These are phyloP conservation scores for Drosophila mulleri DNA, from an alignment of 2,888 invertebrate species.

Conservation along the genomic window DNA sequence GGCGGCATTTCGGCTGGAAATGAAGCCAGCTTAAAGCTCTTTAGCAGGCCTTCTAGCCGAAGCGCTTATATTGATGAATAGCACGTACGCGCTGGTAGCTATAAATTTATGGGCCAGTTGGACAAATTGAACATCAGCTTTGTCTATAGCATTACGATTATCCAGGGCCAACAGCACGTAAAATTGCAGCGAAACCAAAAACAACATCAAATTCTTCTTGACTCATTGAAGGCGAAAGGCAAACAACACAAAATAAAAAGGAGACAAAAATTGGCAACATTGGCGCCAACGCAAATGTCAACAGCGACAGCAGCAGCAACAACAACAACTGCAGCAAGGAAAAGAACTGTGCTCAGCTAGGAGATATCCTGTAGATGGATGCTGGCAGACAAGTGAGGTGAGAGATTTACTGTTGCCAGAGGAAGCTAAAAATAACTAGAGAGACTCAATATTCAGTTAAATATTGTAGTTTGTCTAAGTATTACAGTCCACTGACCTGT, in stretches of 20 bases:
- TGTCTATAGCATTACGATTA: constrained; percentile 70
- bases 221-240: constrained; percentile 60
- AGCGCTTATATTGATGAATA: constrained; percentile 36
- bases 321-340: background rate
- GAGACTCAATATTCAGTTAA: too few species aligned
- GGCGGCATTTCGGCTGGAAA: constrained; percentile 8
- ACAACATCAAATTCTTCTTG: constrained; percentile 42
- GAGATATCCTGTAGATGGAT: background rate
- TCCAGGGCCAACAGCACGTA: constrained; percentile 72
- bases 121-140: constrained; percentile 50
- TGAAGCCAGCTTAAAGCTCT: background rate
- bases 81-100: constrained; percentile 38
- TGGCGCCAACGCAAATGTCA: constrained; percentile 64
- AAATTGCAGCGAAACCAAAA: constrained; percentile 65
- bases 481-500: too few species aligned
- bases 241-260: constrained; percentile 19
- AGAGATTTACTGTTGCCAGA: too few species aligned
- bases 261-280: constrained; percentile 58
- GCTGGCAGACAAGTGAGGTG: background rate
- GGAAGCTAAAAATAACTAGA: too few species aligned
- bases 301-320: constrained; percentile 35
- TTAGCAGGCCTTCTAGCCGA: constrained; percentile 14
- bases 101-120: constrained; percentile 60
- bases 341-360: background rate
- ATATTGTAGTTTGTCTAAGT: too few species aligned